Evolutionary conservation across 2,113 vertebrate species (phyloP).

Genomic region (Mormyrus iriodes): DNA sequence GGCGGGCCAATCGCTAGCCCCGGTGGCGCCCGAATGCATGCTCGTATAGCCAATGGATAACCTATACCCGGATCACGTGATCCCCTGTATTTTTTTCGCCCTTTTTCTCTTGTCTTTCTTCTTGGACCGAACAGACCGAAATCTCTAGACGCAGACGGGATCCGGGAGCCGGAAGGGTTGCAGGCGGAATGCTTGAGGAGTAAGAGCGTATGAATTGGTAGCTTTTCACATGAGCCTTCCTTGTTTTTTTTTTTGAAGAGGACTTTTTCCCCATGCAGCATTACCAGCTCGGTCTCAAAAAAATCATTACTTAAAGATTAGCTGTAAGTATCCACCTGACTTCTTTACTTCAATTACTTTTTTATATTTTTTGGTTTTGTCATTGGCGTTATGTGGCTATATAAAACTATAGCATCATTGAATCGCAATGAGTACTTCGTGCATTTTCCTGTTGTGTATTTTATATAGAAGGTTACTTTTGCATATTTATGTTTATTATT

Average conservation of each 20-base stretch:
- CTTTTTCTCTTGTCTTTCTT: conserved; percentile 64
- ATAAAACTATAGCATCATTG: not conserved
- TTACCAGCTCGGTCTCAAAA: not conserved
- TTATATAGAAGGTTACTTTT: not conserved
- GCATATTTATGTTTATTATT: not conserved
- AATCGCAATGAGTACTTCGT: not conserved
- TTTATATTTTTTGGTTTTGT: not conserved
- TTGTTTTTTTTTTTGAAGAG: conserved; percentile 12
- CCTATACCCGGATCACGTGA: conserved; percentile 72
- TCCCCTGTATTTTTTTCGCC: conserved; percentile 51
- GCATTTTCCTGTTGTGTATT: not conserved
- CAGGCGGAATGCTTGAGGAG: conserved; percentile 58
- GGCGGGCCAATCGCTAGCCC: conserved; percentile 72
- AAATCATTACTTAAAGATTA: not conserved
- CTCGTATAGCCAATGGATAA: conserved; percentile 70
- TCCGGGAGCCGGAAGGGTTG: conserved; percentile 60
- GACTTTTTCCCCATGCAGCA: conserved; percentile 37
- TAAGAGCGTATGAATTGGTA: not conserved
- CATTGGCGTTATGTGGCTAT: not conserved
- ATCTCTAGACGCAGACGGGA: conserved; percentile 73
- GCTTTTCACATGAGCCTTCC: not conserved
- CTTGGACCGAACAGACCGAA: conserved; percentile 65
- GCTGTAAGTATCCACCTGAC: conserved; percentile 30
- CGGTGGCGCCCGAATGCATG: conserved; percentile 65
- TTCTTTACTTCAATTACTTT: conserved; percentile 4